A percentile compares a stretch with the other conserved stretches of the same genome.
These are phyloP conservation scores for Poeciliopsis infans DNA, from an alignment of 2,797 vertebrate genomes.

Conservation along the genomic window DNA sequence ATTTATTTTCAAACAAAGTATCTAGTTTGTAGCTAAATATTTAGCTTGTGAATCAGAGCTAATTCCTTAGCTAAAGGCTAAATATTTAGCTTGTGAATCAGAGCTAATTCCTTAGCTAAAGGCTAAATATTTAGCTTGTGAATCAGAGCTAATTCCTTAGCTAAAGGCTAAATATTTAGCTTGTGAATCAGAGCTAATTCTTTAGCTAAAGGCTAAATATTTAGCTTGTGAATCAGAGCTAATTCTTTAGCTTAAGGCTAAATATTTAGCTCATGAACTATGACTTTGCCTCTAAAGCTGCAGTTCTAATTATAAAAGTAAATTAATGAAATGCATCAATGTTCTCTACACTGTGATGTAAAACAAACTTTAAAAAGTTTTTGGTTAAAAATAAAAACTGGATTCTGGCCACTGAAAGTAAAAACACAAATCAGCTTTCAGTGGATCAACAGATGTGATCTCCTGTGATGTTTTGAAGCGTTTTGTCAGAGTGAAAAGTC, in stretches of 20 bases:
- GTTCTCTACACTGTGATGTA: neutral
- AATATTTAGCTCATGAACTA: neutral
- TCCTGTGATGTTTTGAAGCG: neutral
- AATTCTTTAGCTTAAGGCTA: neutral
- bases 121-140: neutral
- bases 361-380: neutral
- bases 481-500: neutral
- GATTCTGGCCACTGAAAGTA: neutral
- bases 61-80: too few relatives aligned
- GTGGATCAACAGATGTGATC: neutral
- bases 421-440: neutral
- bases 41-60: too few relatives aligned
- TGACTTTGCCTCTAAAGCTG: neutral
- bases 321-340: neutral
- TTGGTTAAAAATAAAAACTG: neutral
- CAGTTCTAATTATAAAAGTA: neutral
- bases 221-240: neutral
- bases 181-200: too few relatives aligned
- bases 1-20: neutral
- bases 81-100: neutral
- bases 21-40: too few relatives aligned
- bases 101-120: too few relatives aligned
- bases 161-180: too few relatives aligned
- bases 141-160: neutral
- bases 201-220: too few relatives aligned